Evolutionary conservation across 53 echinoderm and acorn worm species (phyloP), one percentile per base, ranked within the genome.

Genomic region (Actinopyga echinites): DNA sequence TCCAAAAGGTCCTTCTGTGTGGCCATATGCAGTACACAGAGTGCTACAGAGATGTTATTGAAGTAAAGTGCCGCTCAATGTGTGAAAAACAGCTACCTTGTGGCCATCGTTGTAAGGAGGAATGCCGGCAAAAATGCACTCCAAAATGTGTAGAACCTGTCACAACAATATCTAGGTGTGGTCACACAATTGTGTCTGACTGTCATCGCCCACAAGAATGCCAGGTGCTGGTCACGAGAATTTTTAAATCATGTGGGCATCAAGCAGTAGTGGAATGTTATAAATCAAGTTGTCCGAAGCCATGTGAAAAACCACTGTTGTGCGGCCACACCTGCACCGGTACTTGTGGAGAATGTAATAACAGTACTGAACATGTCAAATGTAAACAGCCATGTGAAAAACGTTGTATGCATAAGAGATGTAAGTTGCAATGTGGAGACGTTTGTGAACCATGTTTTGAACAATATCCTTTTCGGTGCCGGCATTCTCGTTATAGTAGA

Each of bases 311-410:
- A 35, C 13, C 34, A 22, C 57, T 86, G 30, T 60, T 31, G 17
- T 93, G 93, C 84, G 86, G 74, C 6, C 91, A 93, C 88, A 57
- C 5, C 7, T 93, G 93, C 77, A 49, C 38, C 0, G 89, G 91
- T 23, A 85, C 60, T 65, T 93, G 93, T 58, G 86, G 84, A 17
- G 5, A 61, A 11, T 91, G 91, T 44, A 21, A 25, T 1, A 23
- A 52, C 32, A 83, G 84, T 6, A 57, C 69, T n/a, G 45, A 38
- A 24, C 91, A 91, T 38, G 19, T 24, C 17, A 38, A 69, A 22
- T 91, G 91, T 56, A 34, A 8, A 45, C 66, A 82, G 15, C 80
- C 23, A 10, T 95, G 95, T 83, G 56, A 68, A 23, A 66, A 84
- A 21, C 15, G 52, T 2, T 91, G 91, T 53, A 15, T 32, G 5